Evolutionary conservation across 2,797 vertebrate species (phyloP), one percentile per base, ranked within the genome.

Genomic region (Protonibea diacanthus): DNA sequence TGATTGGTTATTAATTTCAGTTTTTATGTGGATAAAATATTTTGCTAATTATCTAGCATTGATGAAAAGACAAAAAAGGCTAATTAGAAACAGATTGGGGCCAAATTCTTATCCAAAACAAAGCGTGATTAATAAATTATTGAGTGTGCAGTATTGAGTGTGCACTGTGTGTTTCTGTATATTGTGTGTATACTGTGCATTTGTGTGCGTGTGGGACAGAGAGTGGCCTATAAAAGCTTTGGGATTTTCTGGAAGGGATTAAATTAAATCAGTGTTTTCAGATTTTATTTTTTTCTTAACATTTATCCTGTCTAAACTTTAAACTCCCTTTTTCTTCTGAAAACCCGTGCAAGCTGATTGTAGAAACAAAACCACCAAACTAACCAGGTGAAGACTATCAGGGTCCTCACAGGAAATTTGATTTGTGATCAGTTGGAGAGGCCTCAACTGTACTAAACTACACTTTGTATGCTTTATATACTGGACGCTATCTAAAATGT

Each of bases 11-110:
- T 63, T 74, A 52, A 74, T 72, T 72, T 27, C 38, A 53, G 2
- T 40, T 20, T 25, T 78, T 14, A 25, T 25, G 52, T 69, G 65
- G 18, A 57, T 57, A 23, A 65, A 53, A 63, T 20, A 18, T 83
- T 27, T 55, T 17, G 57, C 66, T 38, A 79, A 73, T 76, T 71
- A 80, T 59, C 25, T 61, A 3, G 49, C 29, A 53, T 52, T 6
- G 2, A 51, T 72, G 61, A 82, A 71, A 69, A 23, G 12, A 27
- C 49, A 48, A 61, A 72, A 60, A 71, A 47, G 18, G 15, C 45
- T 86, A 67, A 80, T 87, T 80, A 78, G 48, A 61, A 74, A 69
- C 59, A 64, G 59, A 80, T 47, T 69, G 71, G 21, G 57, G 63
- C 38, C 59, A 66, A 82, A 75, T 65, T 65, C 52, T 40, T 56